These are phyloP conservation scores for Urosaurus nigricauda DNA, from an alignment of 2,797 vertebrate genomes.

Conservation along the genomic window DNA sequence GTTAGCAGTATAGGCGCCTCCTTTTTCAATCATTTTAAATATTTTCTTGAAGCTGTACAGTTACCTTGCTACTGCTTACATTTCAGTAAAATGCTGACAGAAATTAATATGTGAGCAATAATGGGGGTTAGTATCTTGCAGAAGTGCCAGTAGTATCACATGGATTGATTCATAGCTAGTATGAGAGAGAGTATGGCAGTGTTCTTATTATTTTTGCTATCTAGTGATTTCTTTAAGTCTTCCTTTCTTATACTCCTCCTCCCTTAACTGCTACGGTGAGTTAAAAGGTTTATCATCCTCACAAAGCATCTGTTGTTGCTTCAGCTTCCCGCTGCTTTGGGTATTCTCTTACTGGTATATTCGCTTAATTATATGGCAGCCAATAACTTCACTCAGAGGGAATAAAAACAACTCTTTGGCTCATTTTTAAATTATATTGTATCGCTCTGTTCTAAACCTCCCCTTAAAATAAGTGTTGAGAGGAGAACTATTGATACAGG, in stretches of 20 bases:
- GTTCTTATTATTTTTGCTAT: slow-evolving; percentile 51
- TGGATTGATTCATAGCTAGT: slow-evolving; percentile 42
- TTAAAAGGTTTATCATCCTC: slow-evolving; percentile 23
- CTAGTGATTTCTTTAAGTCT: slow-evolving; percentile 52
- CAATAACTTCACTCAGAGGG: slow-evolving; percentile 56
- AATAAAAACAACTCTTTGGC: slow-evolving; percentile 66
- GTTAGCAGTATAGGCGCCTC: background rate
- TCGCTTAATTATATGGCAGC: slow-evolving; percentile 64
- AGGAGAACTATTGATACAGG: slow-evolving; percentile 61
- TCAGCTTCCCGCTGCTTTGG: slow-evolving; percentile 53
- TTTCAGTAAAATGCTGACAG: slow-evolving; percentile 51
- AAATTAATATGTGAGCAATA: slow-evolving; percentile 7
- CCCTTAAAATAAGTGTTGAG: slow-evolving; percentile 67
- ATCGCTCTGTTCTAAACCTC: slow-evolving; percentile 49
- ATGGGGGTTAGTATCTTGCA: background rate
- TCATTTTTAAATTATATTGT: slow-evolving; percentile 59
- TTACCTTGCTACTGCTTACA: slow-evolving; percentile 42
- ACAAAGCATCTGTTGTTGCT: slow-evolving; percentile 42
- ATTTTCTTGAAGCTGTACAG: slow-evolving; percentile 14
- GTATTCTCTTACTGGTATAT: slow-evolving; percentile 55
- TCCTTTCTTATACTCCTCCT: background rate
- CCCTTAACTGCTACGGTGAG: slow-evolving; percentile 19
- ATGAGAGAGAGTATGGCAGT: background rate
- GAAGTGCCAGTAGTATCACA: background rate
- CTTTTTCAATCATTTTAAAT: background rate